A percentile compares a stretch with the other conserved stretches of the same genome.
Conservation (phyloP, 2,888 invertebrate species). For the Drosophila fungiperda region DNA sequence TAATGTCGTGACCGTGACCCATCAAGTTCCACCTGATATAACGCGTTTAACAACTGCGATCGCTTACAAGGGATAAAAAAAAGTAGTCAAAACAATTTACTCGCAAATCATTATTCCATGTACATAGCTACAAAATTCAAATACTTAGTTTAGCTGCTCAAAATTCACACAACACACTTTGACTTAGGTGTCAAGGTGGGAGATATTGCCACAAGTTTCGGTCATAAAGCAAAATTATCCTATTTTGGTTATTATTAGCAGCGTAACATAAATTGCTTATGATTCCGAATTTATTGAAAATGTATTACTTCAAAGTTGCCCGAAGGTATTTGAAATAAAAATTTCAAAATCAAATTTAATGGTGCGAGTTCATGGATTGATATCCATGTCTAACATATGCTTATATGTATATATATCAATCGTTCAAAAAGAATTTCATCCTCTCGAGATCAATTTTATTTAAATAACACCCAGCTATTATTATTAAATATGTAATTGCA, state of each 20-base stretch:
- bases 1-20: conserved; percentile 35
- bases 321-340: background rate
- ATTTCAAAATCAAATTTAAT: background rate
- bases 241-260: background rate
- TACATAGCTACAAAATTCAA: background rate
- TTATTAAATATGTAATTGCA: background rate
- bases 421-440: background rate
- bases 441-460: background rate
- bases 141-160: background rate
- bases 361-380: no score
- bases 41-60: conserved; percentile 8
- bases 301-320: background rate
- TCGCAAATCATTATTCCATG: background rate
- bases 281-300: background rate
- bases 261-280: background rate
- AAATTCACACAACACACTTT: background rate
- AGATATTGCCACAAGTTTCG: background rate
- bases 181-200: background rate
- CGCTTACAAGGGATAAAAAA: conserved; percentile 1
- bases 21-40: background rate
- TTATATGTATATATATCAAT: background rate
- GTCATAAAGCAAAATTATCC: no score
- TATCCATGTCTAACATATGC: background rate
- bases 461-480: background rate
- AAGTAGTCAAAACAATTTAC: background rate